Percentiles rank a stretch among this genome's conserved stretches.
Evolutionary conservation across 2,113 vertebrate species (phyloP).

Genomic region (Dryoscopus gambensis): DNA sequence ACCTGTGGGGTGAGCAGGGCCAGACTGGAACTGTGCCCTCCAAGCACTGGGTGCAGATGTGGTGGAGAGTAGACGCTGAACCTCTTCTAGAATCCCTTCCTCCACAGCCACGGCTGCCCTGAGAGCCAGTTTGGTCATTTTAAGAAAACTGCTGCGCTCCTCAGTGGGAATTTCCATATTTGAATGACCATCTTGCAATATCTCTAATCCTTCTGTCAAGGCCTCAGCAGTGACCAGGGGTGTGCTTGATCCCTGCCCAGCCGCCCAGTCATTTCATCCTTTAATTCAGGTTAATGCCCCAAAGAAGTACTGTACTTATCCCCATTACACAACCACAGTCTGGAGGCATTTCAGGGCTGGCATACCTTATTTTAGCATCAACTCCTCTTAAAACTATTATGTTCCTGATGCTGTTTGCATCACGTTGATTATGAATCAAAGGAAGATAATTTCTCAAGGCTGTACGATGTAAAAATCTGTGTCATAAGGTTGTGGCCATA

Average conservation of each 20-base stretch:
- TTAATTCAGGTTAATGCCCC: conserved; percentile 52
- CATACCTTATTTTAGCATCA: not conserved
- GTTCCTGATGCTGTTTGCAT: not conserved
- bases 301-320: conserved; percentile 17
- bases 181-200: not conserved
- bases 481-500: not conserved
- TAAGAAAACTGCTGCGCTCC: not conserved
- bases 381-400: not conserved
- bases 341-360: not conserved
- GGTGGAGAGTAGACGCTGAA: not conserved
- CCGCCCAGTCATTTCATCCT: not conserved
- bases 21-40: not conserved
- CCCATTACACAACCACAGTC: not conserved
- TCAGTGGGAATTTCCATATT: not conserved
- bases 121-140: not conserved
- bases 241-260: not conserved
- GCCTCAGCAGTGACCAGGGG: not conserved
- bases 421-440: not conserved
- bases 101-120: accelerated
- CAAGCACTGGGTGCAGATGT: not conserved
- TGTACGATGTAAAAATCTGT: not conserved
- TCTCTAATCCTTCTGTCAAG: not conserved
- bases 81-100: not conserved
- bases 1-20: not conserved
- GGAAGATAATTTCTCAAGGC: not conserved